Evolutionary conservation across 2,888 invertebrate species (phyloP).

Genomic region (Andrena haemorrhoa): DNA sequence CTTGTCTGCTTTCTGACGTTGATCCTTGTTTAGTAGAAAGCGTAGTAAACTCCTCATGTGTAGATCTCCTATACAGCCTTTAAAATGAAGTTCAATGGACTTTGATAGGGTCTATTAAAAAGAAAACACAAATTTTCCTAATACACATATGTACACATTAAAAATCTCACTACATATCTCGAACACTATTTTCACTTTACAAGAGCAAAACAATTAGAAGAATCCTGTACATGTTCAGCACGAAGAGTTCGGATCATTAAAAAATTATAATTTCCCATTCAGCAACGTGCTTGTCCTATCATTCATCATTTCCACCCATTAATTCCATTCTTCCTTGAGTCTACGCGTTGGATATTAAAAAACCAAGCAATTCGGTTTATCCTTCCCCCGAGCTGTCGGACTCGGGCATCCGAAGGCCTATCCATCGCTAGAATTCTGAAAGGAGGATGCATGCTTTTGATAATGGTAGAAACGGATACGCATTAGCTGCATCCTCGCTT

Average conservation of each 20-base stretch:
- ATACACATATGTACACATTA: too few relatives aligned
- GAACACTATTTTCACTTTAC: too few relatives aligned
- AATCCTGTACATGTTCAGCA: background rate
- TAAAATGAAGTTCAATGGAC: background rate
- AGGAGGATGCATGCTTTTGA: background rate
- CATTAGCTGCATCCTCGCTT: background rate
- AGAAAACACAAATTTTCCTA: too few relatives aligned
- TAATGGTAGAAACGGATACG: slow-evolving; percentile 5
- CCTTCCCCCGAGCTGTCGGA: slow-evolving; percentile 21
- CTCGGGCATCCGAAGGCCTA: slow-evolving; percentile 23
- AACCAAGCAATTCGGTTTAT: slow-evolving; percentile 46
- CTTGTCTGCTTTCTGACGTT: background rate
- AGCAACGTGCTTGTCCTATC: slow-evolving; percentile 17
- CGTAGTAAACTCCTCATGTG: background rate
- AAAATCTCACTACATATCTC: too few relatives aligned
- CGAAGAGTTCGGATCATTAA: background rate
- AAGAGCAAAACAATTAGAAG: background rate
- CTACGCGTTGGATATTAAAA: slow-evolving; percentile 43
- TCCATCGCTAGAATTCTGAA: slow-evolving; percentile 24
- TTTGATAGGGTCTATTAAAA: too few relatives aligned
- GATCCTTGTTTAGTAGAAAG: slow-evolving; percentile 1
- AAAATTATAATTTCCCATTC: slow-evolving; percentile 41
- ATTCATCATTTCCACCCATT: slow-evolving; percentile 33
- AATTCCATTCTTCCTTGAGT: slow-evolving; percentile 24
- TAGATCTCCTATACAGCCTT: background rate